phyloP scores from a whole-genome alignment of 2,113 vertebrate species.

The Onychorhynchus coronatus region DNA sequence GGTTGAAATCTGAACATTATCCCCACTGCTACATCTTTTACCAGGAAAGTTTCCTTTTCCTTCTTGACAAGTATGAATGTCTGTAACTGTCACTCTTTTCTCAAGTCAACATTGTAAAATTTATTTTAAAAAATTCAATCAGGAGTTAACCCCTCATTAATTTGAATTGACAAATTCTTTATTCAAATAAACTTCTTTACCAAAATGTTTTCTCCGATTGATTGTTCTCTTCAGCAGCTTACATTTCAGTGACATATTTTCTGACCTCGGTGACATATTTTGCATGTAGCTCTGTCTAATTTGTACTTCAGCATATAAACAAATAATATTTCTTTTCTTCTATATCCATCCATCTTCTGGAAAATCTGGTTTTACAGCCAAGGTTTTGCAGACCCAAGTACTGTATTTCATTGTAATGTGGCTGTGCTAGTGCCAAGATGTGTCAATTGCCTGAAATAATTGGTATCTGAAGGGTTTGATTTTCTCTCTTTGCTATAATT shows the following conservation, averaged over 20 bases:
- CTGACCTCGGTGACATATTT: background rate
- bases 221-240: background rate
- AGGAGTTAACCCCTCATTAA: background rate
- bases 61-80: background rate
- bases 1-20: background rate
- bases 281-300: background rate
- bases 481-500: background rate
- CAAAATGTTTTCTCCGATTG: background rate
- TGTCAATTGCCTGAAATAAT: background rate
- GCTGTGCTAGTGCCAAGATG: background rate
- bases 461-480: background rate
- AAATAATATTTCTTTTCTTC: conserved; percentile 15
- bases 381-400: background rate
- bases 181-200: background rate
- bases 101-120: background rate
- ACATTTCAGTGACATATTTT: background rate
- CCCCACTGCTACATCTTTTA: background rate
- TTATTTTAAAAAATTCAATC: background rate
- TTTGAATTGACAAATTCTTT: background rate
- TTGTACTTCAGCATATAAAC: background rate
- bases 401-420: background rate
- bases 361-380: background rate
- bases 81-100: background rate
- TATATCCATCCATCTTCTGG: background rate
- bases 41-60: conserved; percentile 9